Base-by-base conservation (phyloP, 1,140 invertebrate species). In the Ooceraea biroi region DNA sequence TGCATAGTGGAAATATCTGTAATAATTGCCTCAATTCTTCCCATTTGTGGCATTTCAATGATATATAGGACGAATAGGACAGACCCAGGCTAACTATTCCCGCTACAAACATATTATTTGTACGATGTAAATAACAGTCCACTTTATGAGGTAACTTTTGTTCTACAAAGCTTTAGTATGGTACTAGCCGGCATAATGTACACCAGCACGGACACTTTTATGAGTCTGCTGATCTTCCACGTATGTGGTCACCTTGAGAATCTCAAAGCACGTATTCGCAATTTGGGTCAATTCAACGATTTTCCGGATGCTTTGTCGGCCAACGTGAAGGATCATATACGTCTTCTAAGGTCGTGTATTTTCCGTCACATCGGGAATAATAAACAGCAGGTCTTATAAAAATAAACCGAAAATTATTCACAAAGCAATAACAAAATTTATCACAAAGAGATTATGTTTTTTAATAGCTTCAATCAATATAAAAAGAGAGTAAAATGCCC, bases 271-370 rank as follows among this genome's bases (percentile, higher is more conserved):
- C 68, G 30, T n/a, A n/a, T 83, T 1, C 22, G 14, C 0, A 17
- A 55, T 1, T 25, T 66, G 1, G 55, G 73, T 3, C n/a, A 41
- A 3, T 85, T 55, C 3, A 8, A 65, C 7, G 19, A 48, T 27
- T 84, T 44, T 11, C 22, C 84, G 12, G n/a, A 3, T 4, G 7
- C 14, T 25, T 46, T 84, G 27, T n/a, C 17, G 3, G 7, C 30
- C 12, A 30, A 1, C 17, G 3, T 85, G 10, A 5, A 58, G 25
- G 19, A 83, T 58, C 60, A 74, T 41, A 50, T 58, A 27, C 68
- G 60, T n/a, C 68, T 85, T 1, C 41, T 73, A 27, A 85, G 84
- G 80, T n/a, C n/a, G n/a, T n/a, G n/a, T 41, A n/a, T n/a, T n/a
- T n/a, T 41, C 11, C 19, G 14, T 10, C 60, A n/a, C n/a, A n/a